These are phyloP conservation scores for Venturia canescens DNA, from an alignment of 1,140 invertebrate species.

Conservation along the genomic window DNA sequence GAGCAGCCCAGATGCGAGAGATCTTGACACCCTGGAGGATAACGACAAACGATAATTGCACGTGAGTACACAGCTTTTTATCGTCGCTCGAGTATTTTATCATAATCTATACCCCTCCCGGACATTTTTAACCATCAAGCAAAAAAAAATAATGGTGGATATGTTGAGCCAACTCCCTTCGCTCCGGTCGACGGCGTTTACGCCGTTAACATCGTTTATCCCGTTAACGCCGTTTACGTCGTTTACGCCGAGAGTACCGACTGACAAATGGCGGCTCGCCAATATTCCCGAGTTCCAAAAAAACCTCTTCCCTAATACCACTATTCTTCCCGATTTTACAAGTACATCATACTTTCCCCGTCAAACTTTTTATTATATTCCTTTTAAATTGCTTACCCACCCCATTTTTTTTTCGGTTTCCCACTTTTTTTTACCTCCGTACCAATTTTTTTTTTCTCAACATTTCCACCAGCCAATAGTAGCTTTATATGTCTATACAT, in stretches of 20 bases:
- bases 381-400: background rate
- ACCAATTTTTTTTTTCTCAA: no score
- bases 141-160: slow-evolving; percentile 21
- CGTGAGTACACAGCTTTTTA: slow-evolving; percentile 63
- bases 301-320: background rate
- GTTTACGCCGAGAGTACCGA: background rate
- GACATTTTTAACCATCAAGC: slow-evolving; percentile 29
- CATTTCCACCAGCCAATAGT: no score
- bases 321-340: background rate
- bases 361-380: background rate
- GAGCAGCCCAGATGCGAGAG: slow-evolving; percentile 68
- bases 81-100: background rate
- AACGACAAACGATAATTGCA: slow-evolving; percentile 67
- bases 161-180: background rate
- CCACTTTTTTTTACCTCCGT: no score
- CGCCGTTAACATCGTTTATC: no score
- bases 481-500: no score
- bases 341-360: background rate
- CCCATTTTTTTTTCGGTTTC: no score
- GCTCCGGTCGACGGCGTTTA: no score
- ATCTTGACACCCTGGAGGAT: slow-evolving; percentile 61
- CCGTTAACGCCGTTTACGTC: background rate
- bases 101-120: background rate
- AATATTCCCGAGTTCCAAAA: background rate
- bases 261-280: slow-evolving; percentile 2